phyloP scores from a whole-genome alignment of 2,888 invertebrate species.

The Selenia dentaria region DNA sequence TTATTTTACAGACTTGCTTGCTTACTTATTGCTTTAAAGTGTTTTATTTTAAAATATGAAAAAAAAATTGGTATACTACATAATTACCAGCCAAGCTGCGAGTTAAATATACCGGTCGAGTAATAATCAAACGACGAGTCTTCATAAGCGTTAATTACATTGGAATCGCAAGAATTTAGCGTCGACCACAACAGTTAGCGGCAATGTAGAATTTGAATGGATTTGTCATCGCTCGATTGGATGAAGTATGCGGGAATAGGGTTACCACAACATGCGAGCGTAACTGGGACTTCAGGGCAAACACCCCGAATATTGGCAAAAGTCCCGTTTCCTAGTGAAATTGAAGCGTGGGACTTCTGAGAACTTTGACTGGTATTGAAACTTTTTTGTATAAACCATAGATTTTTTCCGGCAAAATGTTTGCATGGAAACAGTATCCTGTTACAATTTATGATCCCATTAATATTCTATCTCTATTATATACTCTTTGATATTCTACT shows the following conservation, averaged over 20 bases:
- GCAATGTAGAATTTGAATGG: conserved; percentile 72
- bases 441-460: no score
- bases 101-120: conserved; percentile 1
- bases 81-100: no score
- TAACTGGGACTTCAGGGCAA: conserved; percentile 11
- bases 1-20: no score
- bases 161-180: conserved; percentile 61
- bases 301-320: conserved; percentile 10
- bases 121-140: conserved; percentile 27
- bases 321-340: conserved; percentile 9
- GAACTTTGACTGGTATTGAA: conserved; percentile 3
- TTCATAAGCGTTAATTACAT: conserved; percentile 51
- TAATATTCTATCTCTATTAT: no score
- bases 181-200: conserved; percentile 56
- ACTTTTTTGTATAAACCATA: no score
- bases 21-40: no score
- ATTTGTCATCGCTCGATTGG: conserved; percentile 81
- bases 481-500: no score
- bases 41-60: no score
- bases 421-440: no score
- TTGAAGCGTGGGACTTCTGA: conserved; percentile 12
- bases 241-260: conserved; percentile 75
- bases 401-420: no score
- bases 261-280: conserved; percentile 36
- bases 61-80: no score